Base-by-base conservation (phyloP, 2,888 invertebrate species). In the Latrodectus elegans region DNA sequence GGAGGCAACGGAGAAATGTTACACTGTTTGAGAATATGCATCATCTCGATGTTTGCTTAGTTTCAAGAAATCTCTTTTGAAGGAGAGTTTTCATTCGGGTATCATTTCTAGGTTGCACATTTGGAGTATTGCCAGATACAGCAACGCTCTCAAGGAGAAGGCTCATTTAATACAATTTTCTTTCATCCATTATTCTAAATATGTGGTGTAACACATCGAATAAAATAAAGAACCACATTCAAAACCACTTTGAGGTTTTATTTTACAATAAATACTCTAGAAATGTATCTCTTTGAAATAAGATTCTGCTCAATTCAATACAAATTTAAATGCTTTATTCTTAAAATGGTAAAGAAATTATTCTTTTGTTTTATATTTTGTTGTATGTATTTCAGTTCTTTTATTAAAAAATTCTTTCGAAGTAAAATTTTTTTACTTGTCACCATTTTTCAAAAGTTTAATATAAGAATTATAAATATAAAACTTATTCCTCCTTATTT, bases 121-220 rank as follows among this genome's bases (percentile, higher is more conserved):
- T 60, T 60, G 60, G 60, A 60, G n/a, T 12, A 60, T 60, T 60
- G 60, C 60, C 60, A 60, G n/a, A 12, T 6, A 15, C 60, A 60
- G 60, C 10, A 22, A 60, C 60, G 11, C 6, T 60, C n/a, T 60
- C 60, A 10, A 12, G 10, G 60, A 60, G 60, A 6, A 60, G 60
- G 14, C n/a, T 60, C 60, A 60, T 60, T 60, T 60, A 60, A 60
- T 60, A 60, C 60, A 60, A 60, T 60, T 60, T n/a, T 60, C 60
- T n/a, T 60, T n/a, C 12, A 60, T 60, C 11, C 60, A 60, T 60
- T 60, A 60, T 60, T 60, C 60, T 12, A 60, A n/a, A 60, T 60
- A 60, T 60, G 60, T 12, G 60, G 60, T 60, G 60, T 60, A 60
- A 60, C 60, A 60, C 12, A 15, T 60, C 60, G 14, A 60, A 60